These are phyloP conservation scores for Pseudorectes ferrugineus DNA, from an alignment of 2,113 vertebrate genomes.

Conservation along the genomic window DNA sequence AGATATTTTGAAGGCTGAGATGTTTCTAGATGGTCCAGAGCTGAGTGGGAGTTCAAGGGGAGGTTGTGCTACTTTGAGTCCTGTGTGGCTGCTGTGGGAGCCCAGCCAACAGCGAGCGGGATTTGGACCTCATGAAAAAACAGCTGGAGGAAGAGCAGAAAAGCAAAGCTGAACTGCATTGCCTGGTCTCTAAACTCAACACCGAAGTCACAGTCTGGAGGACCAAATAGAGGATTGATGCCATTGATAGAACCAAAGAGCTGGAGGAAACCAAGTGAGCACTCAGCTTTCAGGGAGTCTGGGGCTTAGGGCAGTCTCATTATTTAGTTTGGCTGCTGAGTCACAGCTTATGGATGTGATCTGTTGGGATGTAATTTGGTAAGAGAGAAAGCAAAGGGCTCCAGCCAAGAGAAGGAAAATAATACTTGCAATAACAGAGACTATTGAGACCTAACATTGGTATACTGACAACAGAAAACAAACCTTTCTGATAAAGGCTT, in stretches of 20 bases:
- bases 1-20: not conserved
- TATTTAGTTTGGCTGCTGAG: not conserved
- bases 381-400: not conserved
- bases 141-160: constrained; percentile 74
- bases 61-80: not conserved
- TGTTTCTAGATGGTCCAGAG: not conserved
- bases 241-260: constrained; percentile 69
- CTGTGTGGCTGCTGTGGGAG: constrained; percentile 34
- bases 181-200: constrained; percentile 73
- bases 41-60: not conserved
- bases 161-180: constrained; percentile 61
- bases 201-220: constrained; percentile 72
- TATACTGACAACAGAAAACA: not conserved
- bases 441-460: not conserved
- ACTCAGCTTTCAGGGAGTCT: not conserved
- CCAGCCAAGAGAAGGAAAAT: not conserved
- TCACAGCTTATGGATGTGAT: not conserved
- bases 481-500: not conserved
- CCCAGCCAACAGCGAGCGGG: constrained; percentile 59
- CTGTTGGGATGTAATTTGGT: not conserved
- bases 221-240: constrained; percentile 68
- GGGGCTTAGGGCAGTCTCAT: not conserved
- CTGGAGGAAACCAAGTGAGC: constrained; percentile 76
- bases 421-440: not conserved
- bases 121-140: constrained; percentile 68